Evolutionary conservation across 2,888 invertebrate genomes (phyloP), one percentile per base, ranked within the genome.

Genomic region (Hydrotaea cyrtoneurina): DNA sequence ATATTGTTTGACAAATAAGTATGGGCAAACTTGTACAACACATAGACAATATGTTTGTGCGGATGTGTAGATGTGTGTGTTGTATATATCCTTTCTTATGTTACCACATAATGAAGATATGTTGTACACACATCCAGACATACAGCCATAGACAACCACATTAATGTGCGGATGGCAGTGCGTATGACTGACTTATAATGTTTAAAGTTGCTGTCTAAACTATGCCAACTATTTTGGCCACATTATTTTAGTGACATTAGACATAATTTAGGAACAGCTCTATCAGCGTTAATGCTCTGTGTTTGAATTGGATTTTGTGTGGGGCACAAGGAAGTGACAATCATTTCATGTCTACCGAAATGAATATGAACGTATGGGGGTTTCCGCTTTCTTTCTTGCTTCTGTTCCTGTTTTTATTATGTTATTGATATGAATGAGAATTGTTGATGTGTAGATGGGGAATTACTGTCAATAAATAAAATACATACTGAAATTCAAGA

Each of bases 181-280:
- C 55, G 59, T 64, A 46, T 73, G 66, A 43, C 10, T 17, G 15
- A 64, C 72, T 78, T 53, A 19, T 75, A 75, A 78, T 78, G 46
- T 78, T 82, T 71, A 64, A 80, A 83, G 55, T 78, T 71, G 55
- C 62, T 78, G 66, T 78, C 80, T 69, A 53, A 80, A 74, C 73
- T 80, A 77, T 80, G 77, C 59, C 77, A 80, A 80, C 73, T 78
- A 80, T 78, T 83, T 74, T 83, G 46, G 66, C 53, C 80, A 74
- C 80, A 83, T 80, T 71, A 80, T 79, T 76, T 73, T 50, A 83
- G 83, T 79, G 80, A 80, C 80, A 80, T 66, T 59, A 83, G 59
- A 80, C 77, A 77, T 83, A 83, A 83, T 80, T 80, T 74, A 77
- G 73, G 73, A 80, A 83, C 80, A 83, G 53, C 80, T 83, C 69